Conservation (phyloP, 2,113 vertebrate species). For the Neotragus pygmaeus region DNA sequence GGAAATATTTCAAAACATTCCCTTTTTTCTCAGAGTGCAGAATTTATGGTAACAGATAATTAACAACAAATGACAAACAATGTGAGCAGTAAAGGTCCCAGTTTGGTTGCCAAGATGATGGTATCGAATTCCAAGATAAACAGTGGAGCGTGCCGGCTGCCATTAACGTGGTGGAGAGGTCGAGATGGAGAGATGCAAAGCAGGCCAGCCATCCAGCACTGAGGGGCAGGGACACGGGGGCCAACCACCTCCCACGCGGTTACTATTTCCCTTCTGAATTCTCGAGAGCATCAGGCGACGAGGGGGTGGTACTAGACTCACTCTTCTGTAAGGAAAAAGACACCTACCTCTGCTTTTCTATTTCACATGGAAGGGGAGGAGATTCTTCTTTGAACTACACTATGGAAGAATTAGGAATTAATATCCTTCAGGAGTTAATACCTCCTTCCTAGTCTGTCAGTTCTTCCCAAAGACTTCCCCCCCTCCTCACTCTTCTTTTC, state of each 20-base stretch:
- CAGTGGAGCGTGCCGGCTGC: conserved; percentile 58
- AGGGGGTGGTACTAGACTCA: not conserved
- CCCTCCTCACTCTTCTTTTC: not conserved
- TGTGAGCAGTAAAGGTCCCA: conserved; percentile 61
- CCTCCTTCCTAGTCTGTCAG: not conserved
- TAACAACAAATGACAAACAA: conserved; percentile 76
- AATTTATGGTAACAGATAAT: conserved; percentile 70
- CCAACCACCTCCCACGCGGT: not conserved
- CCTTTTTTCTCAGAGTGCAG: conserved; percentile 45
- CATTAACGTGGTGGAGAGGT: conserved; percentile 51
- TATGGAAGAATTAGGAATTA: not conserved
- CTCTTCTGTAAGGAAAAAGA: not conserved
- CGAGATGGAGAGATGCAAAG: conserved; percentile 53
- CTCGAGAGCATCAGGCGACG: not conserved
- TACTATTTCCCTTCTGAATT: conserved; percentile 52
- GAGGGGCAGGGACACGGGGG: conserved; percentile 1
- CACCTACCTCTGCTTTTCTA: not conserved
- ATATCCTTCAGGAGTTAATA: not conserved
- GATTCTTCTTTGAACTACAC: not conserved
- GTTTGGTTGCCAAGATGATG: conserved; percentile 74
- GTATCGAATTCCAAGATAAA: conserved; percentile 76
- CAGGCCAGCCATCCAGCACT: conserved; percentile 44
- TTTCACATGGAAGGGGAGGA: not conserved
- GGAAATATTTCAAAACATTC: conserved; percentile 66
- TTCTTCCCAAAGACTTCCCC: not conserved